Evolutionary conservation across 2,113 vertebrate genomes (phyloP), one percentile per base, ranked within the genome.

Genomic region (Aviceda subcristata): DNA sequence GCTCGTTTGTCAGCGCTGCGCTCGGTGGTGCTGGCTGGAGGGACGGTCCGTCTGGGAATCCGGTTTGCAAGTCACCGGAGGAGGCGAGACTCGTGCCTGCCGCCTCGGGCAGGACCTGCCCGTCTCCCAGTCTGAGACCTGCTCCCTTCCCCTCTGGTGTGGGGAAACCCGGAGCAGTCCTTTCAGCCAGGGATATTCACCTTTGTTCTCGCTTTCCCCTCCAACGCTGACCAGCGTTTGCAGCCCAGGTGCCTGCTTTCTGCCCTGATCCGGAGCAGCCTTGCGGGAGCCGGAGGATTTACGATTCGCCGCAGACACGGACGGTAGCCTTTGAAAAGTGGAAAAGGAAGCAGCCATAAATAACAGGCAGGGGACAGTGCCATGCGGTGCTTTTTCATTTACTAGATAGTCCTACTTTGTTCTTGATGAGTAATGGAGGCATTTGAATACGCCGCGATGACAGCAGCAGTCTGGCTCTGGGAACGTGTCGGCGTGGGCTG

Each of bases 361-460:
- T 75, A 91, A 39, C 79, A 86, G 82, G 67, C 78, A 78, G 79
- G 73, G 96, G 96, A 73, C 79, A 22, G 86, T 88, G 92, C 90
- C 90, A 36, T 92, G 95, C 3, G 88, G 90, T 74, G 94, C 68
- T 59, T 95, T 91, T 71, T 92, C 91, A 63, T 91, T 86, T 86
- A 89, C 88, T 74, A 67, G 86, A 88, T 63, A 90, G 81, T 67
- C 95, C 64, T 29, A 72, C 94, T 96, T 90, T 88, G 95, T 93
- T 94, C 94, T 71, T 66, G 72, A 94, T 93, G 96, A 95, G 97
- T 91, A 93, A 96, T 91, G 96, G 92, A 94, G 90, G 96, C 88
- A 67, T 88, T 73, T 88, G 94, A 84, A 83, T 63, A 67, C 46
- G 88, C 82, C 92, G 43, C 14, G 75, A 36, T 95, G 93, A 86